A percentile compares a stretch with the other conserved stretches of the same genome.
These are phyloP conservation scores for Otolemur crassicaudatus DNA, from an alignment of 2,797 vertebrate species.

Conservation along the genomic window DNA sequence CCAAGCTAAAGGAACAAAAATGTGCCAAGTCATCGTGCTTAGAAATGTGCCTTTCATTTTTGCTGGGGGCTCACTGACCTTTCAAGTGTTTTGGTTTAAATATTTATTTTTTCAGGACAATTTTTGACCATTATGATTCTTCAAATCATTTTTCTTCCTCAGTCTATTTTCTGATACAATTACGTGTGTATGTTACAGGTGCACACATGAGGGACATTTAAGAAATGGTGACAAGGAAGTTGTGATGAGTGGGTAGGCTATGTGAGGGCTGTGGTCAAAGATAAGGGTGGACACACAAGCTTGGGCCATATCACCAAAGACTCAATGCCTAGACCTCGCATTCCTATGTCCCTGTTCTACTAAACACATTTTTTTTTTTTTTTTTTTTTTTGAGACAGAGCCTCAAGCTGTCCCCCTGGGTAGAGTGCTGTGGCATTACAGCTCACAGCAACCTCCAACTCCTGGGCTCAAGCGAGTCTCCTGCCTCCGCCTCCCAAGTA, in stretches of 20 bases:
- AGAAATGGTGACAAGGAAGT: background rate
- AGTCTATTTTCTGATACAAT: background rate
- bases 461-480: too few species aligned
- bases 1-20: background rate
- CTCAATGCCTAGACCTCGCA: background rate
- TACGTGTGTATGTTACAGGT: background rate
- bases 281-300: background rate
- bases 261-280: background rate
- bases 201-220: background rate
- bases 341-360: background rate
- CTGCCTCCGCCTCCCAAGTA: too few species aligned
- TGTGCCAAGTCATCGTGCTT: background rate
- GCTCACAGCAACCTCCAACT: too few species aligned
- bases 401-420: too few species aligned
- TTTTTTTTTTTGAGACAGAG: too few species aligned
- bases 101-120: background rate
- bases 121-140: background rate
- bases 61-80: background rate
- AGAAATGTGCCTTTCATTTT: background rate
- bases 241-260: background rate
- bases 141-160: background rate
- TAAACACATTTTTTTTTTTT: background rate
- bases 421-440: too few species aligned
- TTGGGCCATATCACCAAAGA: background rate
- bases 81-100: background rate